phyloP scores from a whole-genome alignment of 37 sponge, comb jelly and placozoan species.

The Halichondria panicea region DNA sequence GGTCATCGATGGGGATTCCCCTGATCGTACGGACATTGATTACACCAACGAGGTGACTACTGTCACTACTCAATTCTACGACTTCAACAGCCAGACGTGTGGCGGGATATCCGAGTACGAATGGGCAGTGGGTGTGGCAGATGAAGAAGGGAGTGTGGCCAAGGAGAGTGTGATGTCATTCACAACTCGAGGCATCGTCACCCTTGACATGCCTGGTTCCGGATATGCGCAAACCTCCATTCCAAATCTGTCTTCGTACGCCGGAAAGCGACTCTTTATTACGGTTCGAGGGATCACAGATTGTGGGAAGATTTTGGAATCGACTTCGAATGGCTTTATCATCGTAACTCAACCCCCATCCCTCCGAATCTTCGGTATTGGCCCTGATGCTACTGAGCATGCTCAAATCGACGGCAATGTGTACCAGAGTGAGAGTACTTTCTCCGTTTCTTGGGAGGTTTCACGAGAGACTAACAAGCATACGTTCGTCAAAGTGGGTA shows the following conservation, averaged over 20 bases:
- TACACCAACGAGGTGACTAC: constrained; percentile 61
- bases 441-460: constrained; percentile 31
- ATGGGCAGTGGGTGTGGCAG: constrained; percentile 74
- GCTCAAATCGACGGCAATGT: neutral
- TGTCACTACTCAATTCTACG: constrained; percentile 66
- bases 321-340: constrained; percentile 79
- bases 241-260: constrained; percentile 25
- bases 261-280: constrained; percentile 17
- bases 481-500: constrained; percentile 46
- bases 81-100: constrained; percentile 64
- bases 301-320: constrained; percentile 52
- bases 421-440: constrained; percentile 33
- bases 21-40: constrained; percentile 60
- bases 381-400: constrained; percentile 50
- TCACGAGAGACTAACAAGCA: constrained; percentile 19
- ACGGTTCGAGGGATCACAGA: constrained; percentile 74
- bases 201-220: constrained; percentile 16
- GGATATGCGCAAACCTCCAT: constrained; percentile 57
- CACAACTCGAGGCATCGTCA: constrained; percentile 60
- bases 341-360: constrained; percentile 70
- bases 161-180: constrained; percentile 43
- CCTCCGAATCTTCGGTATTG: constrained; percentile 45
- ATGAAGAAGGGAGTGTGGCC: constrained; percentile 12
- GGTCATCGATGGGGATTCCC: constrained; percentile 64
- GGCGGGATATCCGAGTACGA: constrained; percentile 62